Conservation (phyloP, 2,888 invertebrate species). For the Oxytorus armatus region DNA sequence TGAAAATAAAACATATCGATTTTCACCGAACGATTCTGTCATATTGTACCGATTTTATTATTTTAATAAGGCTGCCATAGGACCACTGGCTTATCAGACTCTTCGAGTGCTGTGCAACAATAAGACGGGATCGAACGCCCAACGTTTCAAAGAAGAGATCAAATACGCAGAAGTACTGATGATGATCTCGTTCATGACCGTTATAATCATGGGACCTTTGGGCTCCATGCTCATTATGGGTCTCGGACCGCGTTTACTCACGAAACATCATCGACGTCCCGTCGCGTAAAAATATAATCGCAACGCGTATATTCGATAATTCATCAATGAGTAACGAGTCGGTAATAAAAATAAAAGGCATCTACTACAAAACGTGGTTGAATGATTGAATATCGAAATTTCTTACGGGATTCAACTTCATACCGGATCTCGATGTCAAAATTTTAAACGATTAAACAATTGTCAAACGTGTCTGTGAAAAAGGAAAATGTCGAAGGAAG, state of each 20-base stretch:
- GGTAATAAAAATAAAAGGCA: background rate
- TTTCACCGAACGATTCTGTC: too few species aligned
- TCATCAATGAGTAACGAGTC: background rate
- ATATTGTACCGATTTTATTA: background rate
- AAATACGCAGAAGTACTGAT: constrained; percentile 55
- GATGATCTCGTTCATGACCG: constrained; percentile 57
- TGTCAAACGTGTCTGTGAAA: background rate
- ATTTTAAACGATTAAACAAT: constrained; percentile 2
- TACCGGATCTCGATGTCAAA: background rate
- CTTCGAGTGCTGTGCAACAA: constrained; percentile 42
- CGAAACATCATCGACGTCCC: constrained; percentile 31
- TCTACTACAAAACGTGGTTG: background rate
- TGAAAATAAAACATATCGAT: too few species aligned
- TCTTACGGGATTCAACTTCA: constrained; percentile 20
- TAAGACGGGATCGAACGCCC: background rate
- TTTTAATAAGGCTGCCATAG: constrained; percentile 47
- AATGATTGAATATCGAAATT: background rate
- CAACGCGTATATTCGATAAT: too few species aligned
- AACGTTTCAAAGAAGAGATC: constrained; percentile 53
- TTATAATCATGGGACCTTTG: constrained; percentile 57
- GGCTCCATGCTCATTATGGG: constrained; percentile 58
- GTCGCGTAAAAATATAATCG: constrained; percentile 2
- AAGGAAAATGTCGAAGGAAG: constrained; percentile 39
- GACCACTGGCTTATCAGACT: constrained; percentile 53
- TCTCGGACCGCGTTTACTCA: constrained; percentile 57